A percentile compares a stretch with the other conserved stretches of the same genome.
Evolutionary conservation across 2,888 invertebrate species (phyloP).

Genomic region (Eilema depressum): DNA sequence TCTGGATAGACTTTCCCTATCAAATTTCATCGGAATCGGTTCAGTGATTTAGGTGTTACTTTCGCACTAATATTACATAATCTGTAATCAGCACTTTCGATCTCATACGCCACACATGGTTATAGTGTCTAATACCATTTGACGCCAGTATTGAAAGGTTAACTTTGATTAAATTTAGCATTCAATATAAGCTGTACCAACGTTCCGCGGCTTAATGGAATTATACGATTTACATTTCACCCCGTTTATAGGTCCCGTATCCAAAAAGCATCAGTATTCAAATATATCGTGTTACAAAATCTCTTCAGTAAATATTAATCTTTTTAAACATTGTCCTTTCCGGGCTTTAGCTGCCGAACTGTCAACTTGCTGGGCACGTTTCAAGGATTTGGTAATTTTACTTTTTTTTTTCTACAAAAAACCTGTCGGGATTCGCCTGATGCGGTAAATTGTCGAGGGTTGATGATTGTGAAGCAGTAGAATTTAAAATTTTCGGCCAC

Average conservation of each 20-base stretch:
- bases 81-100: too few relatives aligned
- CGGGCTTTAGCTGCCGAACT: constrained; percentile 9
- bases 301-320: neutral
- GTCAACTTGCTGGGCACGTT: constrained; percentile 26
- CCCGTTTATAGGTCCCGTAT: neutral
- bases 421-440: constrained; percentile 26
- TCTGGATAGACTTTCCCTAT: too few relatives aligned
- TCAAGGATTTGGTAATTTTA: constrained; percentile 23
- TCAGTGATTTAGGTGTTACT: too few relatives aligned
- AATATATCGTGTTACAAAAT: constrained; percentile 1
- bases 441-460: constrained; percentile 42
- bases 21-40: too few relatives aligned
- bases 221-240: neutral
- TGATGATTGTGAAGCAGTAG: constrained; percentile 37
- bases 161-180: neutral
- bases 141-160: neutral
- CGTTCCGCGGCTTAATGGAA: neutral
- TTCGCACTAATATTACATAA: too few relatives aligned
- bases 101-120: too few relatives aligned
- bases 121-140: neutral
- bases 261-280: neutral
- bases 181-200: neutral
- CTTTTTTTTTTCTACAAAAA: constrained; percentile 12
- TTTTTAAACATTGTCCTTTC: neutral
- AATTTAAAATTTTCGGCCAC: constrained; percentile 48